Evolutionary conservation across 2,113 vertebrate genomes (phyloP).

Genomic region (Bufo bufo): DNA sequence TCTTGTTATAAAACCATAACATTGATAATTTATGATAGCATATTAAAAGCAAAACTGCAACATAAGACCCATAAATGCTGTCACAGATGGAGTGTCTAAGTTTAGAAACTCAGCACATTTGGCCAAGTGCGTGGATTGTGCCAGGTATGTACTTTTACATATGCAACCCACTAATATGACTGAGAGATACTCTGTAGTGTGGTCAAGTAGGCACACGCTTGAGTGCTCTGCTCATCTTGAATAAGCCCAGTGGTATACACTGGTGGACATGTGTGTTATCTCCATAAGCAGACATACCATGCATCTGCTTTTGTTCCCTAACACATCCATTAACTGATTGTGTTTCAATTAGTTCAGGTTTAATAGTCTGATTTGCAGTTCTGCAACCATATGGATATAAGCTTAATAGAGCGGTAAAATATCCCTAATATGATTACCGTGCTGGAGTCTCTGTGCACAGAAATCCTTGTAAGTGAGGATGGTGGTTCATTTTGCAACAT

Average conservation of each 20-base stretch:
- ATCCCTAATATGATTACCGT: conserved; percentile 42
- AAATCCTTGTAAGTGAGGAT: conserved; percentile 26
- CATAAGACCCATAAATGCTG: not conserved
- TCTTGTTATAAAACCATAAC: not conserved
- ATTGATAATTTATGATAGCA: not conserved
- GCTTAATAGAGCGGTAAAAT: conserved; percentile 37
- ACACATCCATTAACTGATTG: conserved; percentile 22
- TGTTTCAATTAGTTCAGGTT: conserved; percentile 35
- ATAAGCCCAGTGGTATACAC: conserved; percentile 5
- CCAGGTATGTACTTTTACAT: not conserved
- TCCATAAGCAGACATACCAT: conserved; percentile 14
- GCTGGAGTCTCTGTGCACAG: conserved; percentile 29
- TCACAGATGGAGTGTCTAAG: not conserved
- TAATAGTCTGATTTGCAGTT: conserved; percentile 17
- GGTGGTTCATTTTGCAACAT: conserved; percentile 13
- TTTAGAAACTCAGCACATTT: not conserved
- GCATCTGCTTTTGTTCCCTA: conserved; percentile 15
- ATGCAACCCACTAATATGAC: not conserved
- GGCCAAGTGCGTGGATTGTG: not conserved
- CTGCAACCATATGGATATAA: conserved; percentile 31
- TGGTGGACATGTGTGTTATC: conserved; percentile 11
- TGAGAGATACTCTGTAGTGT: not conserved
- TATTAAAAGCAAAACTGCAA: not conserved
- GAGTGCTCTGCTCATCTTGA: not conserved
- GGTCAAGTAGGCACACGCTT: not conserved